Percentiles rank a stretch among this genome's conserved stretches.
phyloP scores from a whole-genome alignment of 2,888 invertebrate genomes.

The Villa cingulata region DNA sequence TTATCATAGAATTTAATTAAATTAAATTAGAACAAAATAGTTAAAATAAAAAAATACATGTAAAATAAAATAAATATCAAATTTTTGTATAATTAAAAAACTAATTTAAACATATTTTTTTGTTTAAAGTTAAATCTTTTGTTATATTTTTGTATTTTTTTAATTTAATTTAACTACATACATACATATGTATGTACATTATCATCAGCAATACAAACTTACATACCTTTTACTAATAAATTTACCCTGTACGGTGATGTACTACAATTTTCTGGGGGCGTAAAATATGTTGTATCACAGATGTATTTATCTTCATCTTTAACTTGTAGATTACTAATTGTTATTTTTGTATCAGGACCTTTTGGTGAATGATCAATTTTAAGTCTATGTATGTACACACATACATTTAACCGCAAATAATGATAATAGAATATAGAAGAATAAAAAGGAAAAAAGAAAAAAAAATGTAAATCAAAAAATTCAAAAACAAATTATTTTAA shows the following conservation, averaged over 20 bases:
- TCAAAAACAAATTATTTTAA: no score
- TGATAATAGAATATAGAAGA: no score
- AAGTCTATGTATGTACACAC: no score
- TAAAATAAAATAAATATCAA: background rate
- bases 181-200: no score
- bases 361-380: conserved; percentile 27
- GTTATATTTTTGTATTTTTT: conserved; percentile 2
- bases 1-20: background rate
- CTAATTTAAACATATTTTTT: no score
- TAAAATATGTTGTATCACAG: conserved; percentile 66
- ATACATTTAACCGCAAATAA: no score
- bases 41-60: background rate
- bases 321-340: conserved; percentile 39
- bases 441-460: background rate
- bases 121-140: no score
- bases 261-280: conserved; percentile 59
- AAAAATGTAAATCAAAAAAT: no score
- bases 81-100: conserved; percentile 3
- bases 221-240: conserved; percentile 60
- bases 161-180: no score
- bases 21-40: no score
- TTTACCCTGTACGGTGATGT: conserved; percentile 54
- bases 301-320: conserved; percentile 64
- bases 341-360: conserved; percentile 19
- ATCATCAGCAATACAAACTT: no score